Percentiles rank a stretch among this genome's conserved stretches.
Conservation (phyloP, 2,797 vertebrate species). For the Cuniculus paca region DNA sequence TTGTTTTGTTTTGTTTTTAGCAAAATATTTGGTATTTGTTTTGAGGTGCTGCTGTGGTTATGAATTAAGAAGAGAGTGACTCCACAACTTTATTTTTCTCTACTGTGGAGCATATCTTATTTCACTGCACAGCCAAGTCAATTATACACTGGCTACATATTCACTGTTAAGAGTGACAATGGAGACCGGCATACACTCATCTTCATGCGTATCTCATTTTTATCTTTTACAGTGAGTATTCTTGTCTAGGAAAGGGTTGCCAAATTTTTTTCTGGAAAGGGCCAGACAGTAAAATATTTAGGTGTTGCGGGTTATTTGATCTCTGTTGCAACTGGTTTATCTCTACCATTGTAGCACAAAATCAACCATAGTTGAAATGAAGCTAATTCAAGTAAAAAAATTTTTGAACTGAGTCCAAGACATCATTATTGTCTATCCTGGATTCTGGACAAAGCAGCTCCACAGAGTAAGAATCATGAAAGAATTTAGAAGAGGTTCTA, state of each 20-base stretch:
- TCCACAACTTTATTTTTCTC: neutral
- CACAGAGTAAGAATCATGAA: neutral
- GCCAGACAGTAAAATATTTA: neutral
- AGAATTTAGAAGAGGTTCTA: neutral
- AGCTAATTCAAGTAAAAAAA: neutral
- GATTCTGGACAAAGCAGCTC: neutral
- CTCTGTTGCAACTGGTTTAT: neutral
- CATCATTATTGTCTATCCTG: neutral
- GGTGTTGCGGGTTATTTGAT: neutral
- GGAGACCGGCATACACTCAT: neutral
- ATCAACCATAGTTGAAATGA: slow-evolving; percentile 43
- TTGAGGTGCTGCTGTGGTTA: neutral
- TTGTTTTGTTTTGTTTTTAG: neutral
- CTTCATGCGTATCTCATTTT: neutral
- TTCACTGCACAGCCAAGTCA: neutral
- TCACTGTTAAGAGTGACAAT: neutral
- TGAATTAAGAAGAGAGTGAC: neutral
- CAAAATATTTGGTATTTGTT: neutral
- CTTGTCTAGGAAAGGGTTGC: neutral
- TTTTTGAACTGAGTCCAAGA: neutral
- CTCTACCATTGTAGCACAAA: neutral
- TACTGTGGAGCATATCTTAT: neutral
- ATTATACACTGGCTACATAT: too few species aligned
- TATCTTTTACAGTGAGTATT: too few species aligned
- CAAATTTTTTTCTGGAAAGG: neutral